Base-by-base conservation (phyloP, 1,140 invertebrate species). In the Catajapyx aquilonaris region DNA sequence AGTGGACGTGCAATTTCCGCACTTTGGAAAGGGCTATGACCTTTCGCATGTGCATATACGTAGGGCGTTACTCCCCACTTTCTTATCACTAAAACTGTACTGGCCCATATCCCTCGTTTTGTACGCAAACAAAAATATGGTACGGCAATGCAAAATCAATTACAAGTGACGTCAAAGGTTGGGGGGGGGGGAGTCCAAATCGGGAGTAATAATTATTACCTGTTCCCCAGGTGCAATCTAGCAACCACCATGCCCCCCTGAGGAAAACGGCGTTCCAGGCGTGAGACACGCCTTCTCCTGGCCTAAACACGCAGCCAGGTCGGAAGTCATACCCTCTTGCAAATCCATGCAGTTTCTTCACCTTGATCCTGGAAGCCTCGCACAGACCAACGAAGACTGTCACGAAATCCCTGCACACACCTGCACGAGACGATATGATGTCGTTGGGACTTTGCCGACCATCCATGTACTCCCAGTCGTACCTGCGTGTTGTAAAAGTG, bases 171-270 rank as follows among this genome's bases (percentile, higher is more conserved):
- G n/a, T n/a, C n/a, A n/a, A n/a, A n/a, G n/a, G n/a, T n/a, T n/a
- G n/a, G n/a, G n/a, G n/a, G n/a, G n/a, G n/a, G n/a, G n/a, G n/a
- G n/a, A n/a, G n/a, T 13, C 9, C 7, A 22, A 37, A 20, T 32
- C 11, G 32, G 10, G 34, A 36, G 32, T 20, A 15, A 32, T 37
- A 35, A 42, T 52, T 50, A 20, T 52, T 44, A 52, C 52, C 51
- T n/a, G 62, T 57, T 21, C 60, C 63, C 59, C 61, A 65, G 31
- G 65, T 65, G 32, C 59, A 58, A 47, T 60, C 60, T 5, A 60
- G 39, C n/a, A 60, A 46, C 19, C 59, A 40, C 58, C 58, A 60
- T 5, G 50, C 45, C 3, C 52, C 59, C 18, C 50, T 47, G 20
- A 60, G 39, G 41, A 52, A 59, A 3, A 62, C 58, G 5, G 56